Conservation (phyloP, 2,797 vertebrate genomes). For the Malurus leucopterus region DNA sequence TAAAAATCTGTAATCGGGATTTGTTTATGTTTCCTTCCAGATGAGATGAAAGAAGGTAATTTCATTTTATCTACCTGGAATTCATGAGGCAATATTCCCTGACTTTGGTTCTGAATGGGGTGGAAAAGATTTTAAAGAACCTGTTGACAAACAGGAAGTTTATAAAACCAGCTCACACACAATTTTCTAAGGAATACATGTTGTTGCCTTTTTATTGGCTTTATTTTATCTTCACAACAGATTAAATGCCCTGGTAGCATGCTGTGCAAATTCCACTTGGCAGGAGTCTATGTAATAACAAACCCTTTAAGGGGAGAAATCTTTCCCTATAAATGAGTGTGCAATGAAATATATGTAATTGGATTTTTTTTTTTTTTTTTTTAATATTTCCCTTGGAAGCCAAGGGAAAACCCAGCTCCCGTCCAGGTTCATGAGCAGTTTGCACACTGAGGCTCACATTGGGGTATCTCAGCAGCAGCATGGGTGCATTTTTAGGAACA, state of each 20-base stretch:
- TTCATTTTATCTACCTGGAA: background rate
- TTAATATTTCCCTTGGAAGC: background rate
- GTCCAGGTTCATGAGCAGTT: background rate
- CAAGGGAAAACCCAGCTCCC: background rate
- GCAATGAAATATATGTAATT: background rate
- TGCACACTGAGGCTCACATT: background rate
- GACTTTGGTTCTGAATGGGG: background rate
- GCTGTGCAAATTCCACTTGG: background rate
- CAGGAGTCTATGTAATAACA: background rate
- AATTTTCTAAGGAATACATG: background rate
- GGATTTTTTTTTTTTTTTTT: fast-evolving
- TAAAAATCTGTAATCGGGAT: background rate
- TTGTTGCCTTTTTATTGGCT: background rate
- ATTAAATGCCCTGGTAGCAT: background rate
- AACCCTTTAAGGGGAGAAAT: background rate
- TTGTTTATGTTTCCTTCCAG: background rate
- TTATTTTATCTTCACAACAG: background rate
- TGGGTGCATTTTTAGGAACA: background rate
- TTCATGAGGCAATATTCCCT: background rate
- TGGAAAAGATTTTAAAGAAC: background rate
- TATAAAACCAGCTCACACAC: background rate
- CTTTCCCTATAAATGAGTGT: background rate
- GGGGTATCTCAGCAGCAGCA: background rate
- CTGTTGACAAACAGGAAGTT: background rate
- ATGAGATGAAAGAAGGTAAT: background rate